These are phyloP conservation scores for Cladorhizidae sp. DNA, from an alignment of 37 sponge, comb jelly and placozoan species.

Conservation along the genomic window DNA sequence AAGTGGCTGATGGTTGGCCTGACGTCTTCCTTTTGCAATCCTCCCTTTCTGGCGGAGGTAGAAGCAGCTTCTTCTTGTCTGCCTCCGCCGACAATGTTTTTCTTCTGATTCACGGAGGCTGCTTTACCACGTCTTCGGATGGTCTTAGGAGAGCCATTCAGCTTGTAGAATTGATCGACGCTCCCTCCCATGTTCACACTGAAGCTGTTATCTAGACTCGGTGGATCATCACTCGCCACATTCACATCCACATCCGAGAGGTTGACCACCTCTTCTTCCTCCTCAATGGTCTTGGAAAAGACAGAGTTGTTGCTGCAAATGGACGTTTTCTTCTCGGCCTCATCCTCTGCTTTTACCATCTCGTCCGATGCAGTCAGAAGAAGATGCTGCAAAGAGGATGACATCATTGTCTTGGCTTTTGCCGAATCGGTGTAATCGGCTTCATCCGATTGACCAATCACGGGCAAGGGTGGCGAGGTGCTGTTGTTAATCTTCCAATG, in stretches of 20 bases:
- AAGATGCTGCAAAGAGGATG: not conserved
- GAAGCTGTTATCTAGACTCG: not conserved
- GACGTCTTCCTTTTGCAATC: slow-evolving; percentile 30
- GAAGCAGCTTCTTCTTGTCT: not conserved
- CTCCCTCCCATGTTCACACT: not conserved
- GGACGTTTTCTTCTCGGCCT: not conserved
- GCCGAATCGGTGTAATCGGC: not conserved
- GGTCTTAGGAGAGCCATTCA: slow-evolving; percentile 1
- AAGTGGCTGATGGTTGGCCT: slow-evolving; percentile 24
- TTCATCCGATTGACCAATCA: not conserved
- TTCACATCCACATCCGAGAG: slow-evolving; percentile 70
- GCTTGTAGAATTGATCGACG: not conserved
- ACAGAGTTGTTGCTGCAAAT: slow-evolving; percentile 23
- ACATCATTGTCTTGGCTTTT: not conserved
- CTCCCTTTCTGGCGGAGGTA: not conserved
- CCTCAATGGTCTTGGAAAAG: not conserved
- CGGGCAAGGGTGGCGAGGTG: not conserved
- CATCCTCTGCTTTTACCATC: too few species aligned
- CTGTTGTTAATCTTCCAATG: slow-evolving; percentile 8
- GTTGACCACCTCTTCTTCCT: slow-evolving; percentile 4
- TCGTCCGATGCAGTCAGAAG: not conserved
- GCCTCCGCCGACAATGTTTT: not conserved
- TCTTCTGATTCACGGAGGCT: not conserved
- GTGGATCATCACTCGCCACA: not conserved
- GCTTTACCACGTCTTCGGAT: not conserved